Percentiles rank a stretch among this genome's conserved stretches.
Evolutionary conservation across 2,888 invertebrate species (phyloP).

Genomic region (Boloria selene): DNA sequence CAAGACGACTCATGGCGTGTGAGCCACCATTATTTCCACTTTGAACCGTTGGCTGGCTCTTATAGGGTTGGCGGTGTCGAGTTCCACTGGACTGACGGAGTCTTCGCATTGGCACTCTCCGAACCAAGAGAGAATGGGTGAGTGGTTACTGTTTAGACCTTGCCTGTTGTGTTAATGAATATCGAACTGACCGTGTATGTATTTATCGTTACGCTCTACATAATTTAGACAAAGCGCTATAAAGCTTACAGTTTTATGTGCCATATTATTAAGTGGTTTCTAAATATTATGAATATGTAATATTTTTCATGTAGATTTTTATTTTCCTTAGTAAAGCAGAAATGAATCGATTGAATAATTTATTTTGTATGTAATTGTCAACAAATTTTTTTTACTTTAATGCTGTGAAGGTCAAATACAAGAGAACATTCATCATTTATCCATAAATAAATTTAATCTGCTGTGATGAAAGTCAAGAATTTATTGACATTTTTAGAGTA

Average conservation of each 20-base stretch:
- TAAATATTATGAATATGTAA: neutral
- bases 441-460: too few relatives aligned
- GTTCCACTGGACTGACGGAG: conserved; percentile 94
- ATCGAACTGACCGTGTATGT: conserved; percentile 36
- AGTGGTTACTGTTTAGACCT: conserved; percentile 44
- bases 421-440: too few relatives aligned
- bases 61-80: conserved; percentile 89
- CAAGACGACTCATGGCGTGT: conserved; percentile 90
- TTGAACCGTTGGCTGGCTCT: conserved; percentile 89
- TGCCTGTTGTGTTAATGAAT: conserved; percentile 37
- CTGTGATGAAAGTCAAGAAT: too few relatives aligned
- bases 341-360: neutral
- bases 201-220: conserved; percentile 39
- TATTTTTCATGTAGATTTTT: neutral
- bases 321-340: neutral
- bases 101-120: conserved; percentile 88
- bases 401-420: too few relatives aligned
- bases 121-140: conserved; percentile 82
- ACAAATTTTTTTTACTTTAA: too few relatives aligned
- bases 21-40: conserved; percentile 91
- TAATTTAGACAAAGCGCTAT: conserved; percentile 15
- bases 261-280: neutral
- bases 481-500: too few relatives aligned
- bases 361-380: too few relatives aligned
- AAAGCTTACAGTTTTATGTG: conserved; percentile 8